A percentile compares a stretch with the other conserved stretches of the same genome.
These are phyloP conservation scores for Onthophagus taurus DNA, from an alignment of 1,140 invertebrate species.

Conservation along the genomic window DNA sequence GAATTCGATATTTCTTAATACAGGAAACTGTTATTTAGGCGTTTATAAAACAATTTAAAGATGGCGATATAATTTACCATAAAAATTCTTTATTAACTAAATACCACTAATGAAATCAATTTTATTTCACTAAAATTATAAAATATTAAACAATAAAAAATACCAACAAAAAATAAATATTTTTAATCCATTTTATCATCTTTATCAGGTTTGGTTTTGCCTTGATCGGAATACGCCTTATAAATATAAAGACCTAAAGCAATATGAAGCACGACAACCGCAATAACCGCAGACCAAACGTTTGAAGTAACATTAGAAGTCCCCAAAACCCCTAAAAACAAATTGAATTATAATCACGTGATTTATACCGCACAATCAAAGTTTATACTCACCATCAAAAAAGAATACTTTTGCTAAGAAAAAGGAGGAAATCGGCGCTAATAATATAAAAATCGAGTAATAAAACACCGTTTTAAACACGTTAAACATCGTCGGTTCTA, in stretches of 20 bases:
- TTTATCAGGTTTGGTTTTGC: slow-evolving; percentile 20
- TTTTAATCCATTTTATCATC: slow-evolving; percentile 30
- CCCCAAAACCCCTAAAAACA: slow-evolving; percentile 42
- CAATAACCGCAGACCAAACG: slow-evolving; percentile 62
- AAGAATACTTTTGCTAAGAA: slow-evolving; percentile 47
- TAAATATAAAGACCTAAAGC: slow-evolving; percentile 69
- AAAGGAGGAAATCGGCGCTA: slow-evolving; percentile 51
- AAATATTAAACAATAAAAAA: no score
- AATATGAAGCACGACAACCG: slow-evolving; percentile 60
- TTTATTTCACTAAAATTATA: no score
- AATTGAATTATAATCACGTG: slow-evolving; percentile 12
- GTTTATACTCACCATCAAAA: slow-evolving; percentile 47
- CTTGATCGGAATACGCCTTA: slow-evolving; percentile 55
- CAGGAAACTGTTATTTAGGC: no score
- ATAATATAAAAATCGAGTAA: slow-evolving; percentile 53
- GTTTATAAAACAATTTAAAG: no score
- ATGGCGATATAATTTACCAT: no score
- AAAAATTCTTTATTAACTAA: no score
- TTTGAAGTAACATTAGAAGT: slow-evolving; percentile 54
- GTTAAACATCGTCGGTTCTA: slow-evolving; percentile 10
- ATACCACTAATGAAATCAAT: no score
- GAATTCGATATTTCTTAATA: no score
- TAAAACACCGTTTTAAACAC: slow-evolving; percentile 52
- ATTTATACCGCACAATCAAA: slow-evolving; percentile 3
- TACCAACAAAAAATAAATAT: no score